Evolutionary conservation across 2,113 vertebrate genomes (phyloP), one percentile per base, ranked within the genome.

Genomic region (Dicaeum eximium): DNA sequence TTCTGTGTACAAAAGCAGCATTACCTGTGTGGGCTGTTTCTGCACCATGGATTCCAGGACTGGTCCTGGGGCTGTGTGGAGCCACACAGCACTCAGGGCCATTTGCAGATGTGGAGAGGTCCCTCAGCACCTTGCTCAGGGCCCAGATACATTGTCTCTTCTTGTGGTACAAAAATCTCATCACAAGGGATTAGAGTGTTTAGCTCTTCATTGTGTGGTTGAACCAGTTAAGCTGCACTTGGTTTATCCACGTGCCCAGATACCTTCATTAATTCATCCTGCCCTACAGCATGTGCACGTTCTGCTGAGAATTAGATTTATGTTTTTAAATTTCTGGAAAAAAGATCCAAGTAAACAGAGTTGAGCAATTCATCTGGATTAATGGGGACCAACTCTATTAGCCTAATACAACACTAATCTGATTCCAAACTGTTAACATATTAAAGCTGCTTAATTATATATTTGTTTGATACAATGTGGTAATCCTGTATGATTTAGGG

Each of bases 371-470:
- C 67, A 65, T 94, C 82, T 96, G 93, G 86, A 88, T 97, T 94
- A 93, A 95, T 91, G 87, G 67, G 57, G 65, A 92, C 79, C 69
- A 60, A 78, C 90, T 95, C 89, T 93, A 94, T 97, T 97, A 96
- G 91, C 79, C 75, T 95, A 95, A 95, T 91, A 93, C 80, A 94
- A 85, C 77, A 44, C 62, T 96, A 96, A 97, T 97, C 91, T 97
- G 90, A 92, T 96, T 94, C 72, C 83, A 93, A 95, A 96, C 92
- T 95, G 95, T 96, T 96, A 96, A 94, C 92, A 91, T 95, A 91
- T 84, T 95, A 97, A 96, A 97, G 94, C 95, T 90, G 77, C 95
- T 97, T 96, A 95, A 95, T 97, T 95, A 86, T 94, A 89, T 87
- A 91, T 95, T 95, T 93, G 70, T 93, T 96, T 92, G 93, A 94